Evolutionary conservation across 2,888 invertebrate genomes (phyloP).

Genomic region (Tetragonula carbonaria): DNA sequence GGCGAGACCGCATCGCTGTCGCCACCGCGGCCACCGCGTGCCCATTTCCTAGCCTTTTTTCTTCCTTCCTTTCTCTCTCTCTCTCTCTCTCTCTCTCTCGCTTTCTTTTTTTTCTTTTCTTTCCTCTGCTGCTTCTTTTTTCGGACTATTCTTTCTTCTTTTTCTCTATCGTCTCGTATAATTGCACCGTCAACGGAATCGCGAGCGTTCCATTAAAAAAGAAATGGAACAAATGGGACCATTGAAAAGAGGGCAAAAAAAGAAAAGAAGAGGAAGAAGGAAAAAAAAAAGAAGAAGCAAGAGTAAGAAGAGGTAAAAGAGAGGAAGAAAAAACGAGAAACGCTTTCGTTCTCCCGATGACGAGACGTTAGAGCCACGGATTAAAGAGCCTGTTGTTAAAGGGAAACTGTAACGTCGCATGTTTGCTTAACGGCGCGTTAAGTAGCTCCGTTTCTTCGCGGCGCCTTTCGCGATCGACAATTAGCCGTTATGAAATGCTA

Average conservation of each 20-base stretch:
- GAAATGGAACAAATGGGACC: neutral
- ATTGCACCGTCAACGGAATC: conserved; percentile 37
- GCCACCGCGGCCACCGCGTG: neutral
- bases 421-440: conserved; percentile 37
- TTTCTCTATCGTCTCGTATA: neutral
- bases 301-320: no score
- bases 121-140: neutral
- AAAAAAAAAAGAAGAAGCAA: neutral
- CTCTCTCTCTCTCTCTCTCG: neutral
- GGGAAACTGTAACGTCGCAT: conserved; percentile 40
- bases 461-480: conserved; percentile 47
- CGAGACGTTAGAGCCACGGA: neutral
- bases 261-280: neutral
- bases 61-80: neutral
- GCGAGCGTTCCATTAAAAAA: conserved; percentile 26
- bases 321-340: neutral
- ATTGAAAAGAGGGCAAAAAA: neutral
- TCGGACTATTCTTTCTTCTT: neutral
- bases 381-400: conserved; percentile 1
- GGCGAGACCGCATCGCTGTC: conserved; percentile 46
- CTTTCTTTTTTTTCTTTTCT: neutral
- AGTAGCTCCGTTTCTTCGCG: conserved; percentile 38
- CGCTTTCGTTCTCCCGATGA: neutral
- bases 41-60: neutral
- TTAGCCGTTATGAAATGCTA: conserved; percentile 58